Base-by-base conservation (phyloP, 2,113 vertebrate species). In the Copsychus sechellarum region DNA sequence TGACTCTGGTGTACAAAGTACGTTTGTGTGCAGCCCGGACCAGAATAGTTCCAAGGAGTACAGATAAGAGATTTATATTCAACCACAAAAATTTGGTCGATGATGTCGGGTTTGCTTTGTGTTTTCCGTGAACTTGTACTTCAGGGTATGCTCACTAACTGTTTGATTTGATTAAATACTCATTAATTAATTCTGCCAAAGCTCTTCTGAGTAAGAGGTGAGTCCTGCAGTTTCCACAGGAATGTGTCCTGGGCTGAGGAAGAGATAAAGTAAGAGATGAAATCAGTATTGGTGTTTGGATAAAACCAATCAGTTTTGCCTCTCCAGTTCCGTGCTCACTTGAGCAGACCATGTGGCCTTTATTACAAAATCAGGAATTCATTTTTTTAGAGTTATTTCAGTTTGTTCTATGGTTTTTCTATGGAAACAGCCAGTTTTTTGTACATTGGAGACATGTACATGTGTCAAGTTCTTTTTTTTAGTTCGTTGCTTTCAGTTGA, bases 321-420 rank as follows among this genome's bases (percentile, higher is more conserved):
- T 67, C 66, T 70, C 66, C 21, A 8, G 23, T 56, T 77, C 58
- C 62, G 34, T 0, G 0, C 57, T 91, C 21, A 4, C 51, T 85
- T 57, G 33, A 62, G 34, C 0, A 0, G 71, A 51, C 61, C 81
- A 67, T 51, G 60, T 90, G 92, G 81, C 74, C 91, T 94, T 77
- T 86, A 91, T 95, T 96, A 93, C 34, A 94, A 86, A 94, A 90
- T 42, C 71, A 86, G 79, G 67, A 65, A 81, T 86, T 92, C 26
- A 26, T 88, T 88, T 93, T 89, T 94, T 72, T 20, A 42, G 36
- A 51, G 40, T 88, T 80, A 83, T 43, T 96, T 91, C 86, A 56
- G 80, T 88, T 88, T 83, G 64, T 82, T 76, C 85, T 47, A 72
- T 88, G 31, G 5, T 67, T 94, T 90, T 88, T 83, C 94, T 95